These are phyloP conservation scores for Montipora capricornis DNA, from an alignment of 64 coral and sea anemone species.

Conservation along the genomic window DNA sequence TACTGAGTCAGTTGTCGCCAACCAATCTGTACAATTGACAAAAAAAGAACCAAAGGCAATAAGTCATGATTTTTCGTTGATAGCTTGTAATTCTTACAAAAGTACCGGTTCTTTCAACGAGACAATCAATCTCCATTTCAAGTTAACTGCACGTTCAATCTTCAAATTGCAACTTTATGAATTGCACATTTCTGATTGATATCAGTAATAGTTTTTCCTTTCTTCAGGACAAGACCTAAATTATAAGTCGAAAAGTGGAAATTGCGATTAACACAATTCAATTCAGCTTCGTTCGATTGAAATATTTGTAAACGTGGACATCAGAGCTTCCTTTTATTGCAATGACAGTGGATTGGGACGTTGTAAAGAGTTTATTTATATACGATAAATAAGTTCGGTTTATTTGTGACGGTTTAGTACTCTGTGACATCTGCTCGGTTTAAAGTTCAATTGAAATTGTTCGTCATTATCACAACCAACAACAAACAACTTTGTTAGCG, in stretches of 20 bases:
- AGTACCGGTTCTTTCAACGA: neutral
- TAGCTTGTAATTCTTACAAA: neutral
- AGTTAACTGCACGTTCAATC: neutral
- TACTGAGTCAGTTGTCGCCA: neutral
- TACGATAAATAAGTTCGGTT: conserved; percentile 20
- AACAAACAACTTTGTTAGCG: conserved; percentile 34
- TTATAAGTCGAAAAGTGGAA: neutral
- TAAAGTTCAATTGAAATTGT: neutral
- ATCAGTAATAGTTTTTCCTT: neutral
- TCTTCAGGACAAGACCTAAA: neutral
- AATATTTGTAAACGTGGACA: neutral
- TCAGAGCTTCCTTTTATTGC: neutral
- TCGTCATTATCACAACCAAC: conserved; percentile 25
- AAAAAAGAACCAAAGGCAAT: neutral
- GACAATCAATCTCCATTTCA: conserved; percentile 6
- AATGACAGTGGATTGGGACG: neutral
- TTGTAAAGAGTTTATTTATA: conserved; percentile 35
- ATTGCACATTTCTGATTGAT: neutral
- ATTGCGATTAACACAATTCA: no score
- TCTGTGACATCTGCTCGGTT: conserved; percentile 7
- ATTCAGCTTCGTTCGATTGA: neutral
- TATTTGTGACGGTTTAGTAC: neutral
- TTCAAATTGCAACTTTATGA: neutral
- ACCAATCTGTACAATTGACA: neutral
- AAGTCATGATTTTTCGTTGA: neutral